Conservation (phyloP, 1,140 invertebrate genomes). For the Coelopa frigida region DNA sequence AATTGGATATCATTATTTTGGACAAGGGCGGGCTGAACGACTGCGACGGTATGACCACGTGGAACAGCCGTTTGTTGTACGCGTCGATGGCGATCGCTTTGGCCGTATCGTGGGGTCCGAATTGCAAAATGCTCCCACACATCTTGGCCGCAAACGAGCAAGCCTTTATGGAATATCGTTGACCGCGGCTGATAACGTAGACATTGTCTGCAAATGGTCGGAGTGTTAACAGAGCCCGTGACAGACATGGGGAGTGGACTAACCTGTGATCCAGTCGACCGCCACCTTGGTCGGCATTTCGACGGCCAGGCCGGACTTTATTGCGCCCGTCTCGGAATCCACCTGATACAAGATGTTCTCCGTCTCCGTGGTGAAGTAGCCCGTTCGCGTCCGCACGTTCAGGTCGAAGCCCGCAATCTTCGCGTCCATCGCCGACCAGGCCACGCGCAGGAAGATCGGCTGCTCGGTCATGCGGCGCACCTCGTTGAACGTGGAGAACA, state of each 20-base stretch:
- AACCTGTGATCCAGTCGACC: slow-evolving; percentile 66
- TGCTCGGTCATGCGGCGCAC: slow-evolving; percentile 47
- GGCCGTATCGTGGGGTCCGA: slow-evolving; percentile 53
- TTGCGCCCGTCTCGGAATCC: slow-evolving; percentile 20
- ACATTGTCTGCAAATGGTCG: slow-evolving; percentile 53
- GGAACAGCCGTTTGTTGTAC: slow-evolving; percentile 51
- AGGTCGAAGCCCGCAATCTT: slow-evolving; percentile 49
- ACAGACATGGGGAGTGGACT: too few relatives aligned
- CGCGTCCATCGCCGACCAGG: slow-evolving; percentile 43
- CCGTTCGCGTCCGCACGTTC: slow-evolving; percentile 31
- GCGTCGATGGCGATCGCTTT: slow-evolving; percentile 50
- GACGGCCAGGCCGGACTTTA: slow-evolving; percentile 48
- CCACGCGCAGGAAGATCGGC: slow-evolving; percentile 36
- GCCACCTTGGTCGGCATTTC: slow-evolving; percentile 60
- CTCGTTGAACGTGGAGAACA: slow-evolving; percentile 48
- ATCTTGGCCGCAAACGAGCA: slow-evolving; percentile 51
- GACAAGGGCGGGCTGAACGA: slow-evolving; percentile 44
- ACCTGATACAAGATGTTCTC: slow-evolving; percentile 33
- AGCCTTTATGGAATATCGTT: slow-evolving; percentile 45
- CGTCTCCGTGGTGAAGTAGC: slow-evolving; percentile 45
- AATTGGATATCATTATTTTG: slow-evolving; percentile 52
- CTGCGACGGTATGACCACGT: slow-evolving; percentile 44
- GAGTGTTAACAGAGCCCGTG: too few relatives aligned
- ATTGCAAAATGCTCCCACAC: slow-evolving; percentile 55
- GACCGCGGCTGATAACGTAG: slow-evolving; percentile 62